Evolutionary conservation across 37 sponge, comb jelly and placozoan genomes (phyloP), one percentile per base, ranked within the genome.

Genomic region (Beroe forskalii): DNA sequence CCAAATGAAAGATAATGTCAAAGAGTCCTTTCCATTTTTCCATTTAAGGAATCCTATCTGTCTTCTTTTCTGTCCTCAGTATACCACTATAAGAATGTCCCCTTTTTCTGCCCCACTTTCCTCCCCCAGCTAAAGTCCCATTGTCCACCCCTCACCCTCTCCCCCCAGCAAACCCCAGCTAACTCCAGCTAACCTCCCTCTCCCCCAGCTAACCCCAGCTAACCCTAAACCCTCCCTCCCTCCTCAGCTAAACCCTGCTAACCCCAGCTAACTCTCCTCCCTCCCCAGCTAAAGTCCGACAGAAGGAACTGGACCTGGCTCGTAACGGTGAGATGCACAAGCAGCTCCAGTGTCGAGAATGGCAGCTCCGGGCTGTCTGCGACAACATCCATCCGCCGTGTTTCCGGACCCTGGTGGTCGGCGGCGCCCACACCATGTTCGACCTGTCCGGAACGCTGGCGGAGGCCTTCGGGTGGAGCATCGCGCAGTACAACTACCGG

Each of bases 401-500:
- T 30, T 72, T 72, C 75, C 23, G 75, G 40, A 72, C 75, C 75
- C 75, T 72, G 8, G 75, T 72, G 75, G 75, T 72, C 6, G 75
- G 75, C 19, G 75, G 75, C 14, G 75, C 75, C 22, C 75, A 72
- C 40, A 72, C 75, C 75, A 14, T 72, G 75, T 72, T 72, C 75
- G 75, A 72, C 75, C 75, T 72, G 9, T 72, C 75, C 31, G 75
- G 75, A 4, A 72, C 75, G 19, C 39, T 72, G 40, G 75, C 75
- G 28, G 75, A 72, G 75, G 75, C 75, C 3, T 72, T 72, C 75
- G 75, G 75, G 38, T 72, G 75, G 75, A 38, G 40, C 75, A 72
- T 72, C 75, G 75, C 75, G 28, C 75, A 72, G 75, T 72, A 72
- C 40, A 72, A 72, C 75, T 72, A 72, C 31, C 75, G 75, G 39